Conservation (phyloP, 2,888 invertebrate species). For the Cataglyphis albicans region DNA sequence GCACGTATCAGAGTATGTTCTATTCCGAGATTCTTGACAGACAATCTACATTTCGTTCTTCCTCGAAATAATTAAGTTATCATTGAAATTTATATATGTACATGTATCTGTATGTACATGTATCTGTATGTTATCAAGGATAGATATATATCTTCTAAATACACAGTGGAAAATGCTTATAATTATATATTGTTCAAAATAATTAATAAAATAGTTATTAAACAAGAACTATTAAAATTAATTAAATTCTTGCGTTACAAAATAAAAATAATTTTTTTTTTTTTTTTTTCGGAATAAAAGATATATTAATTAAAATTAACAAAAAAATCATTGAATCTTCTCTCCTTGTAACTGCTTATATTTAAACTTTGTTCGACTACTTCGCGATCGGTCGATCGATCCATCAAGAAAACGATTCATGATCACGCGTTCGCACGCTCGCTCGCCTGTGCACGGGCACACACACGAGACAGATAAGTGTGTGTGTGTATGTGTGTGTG, state of each 20-base stretch:
- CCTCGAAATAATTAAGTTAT: constrained; percentile 13
- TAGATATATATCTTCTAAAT: not conserved
- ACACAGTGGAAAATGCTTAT: not conserved
- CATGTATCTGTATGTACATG: not conserved
- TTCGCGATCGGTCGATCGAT: not conserved
- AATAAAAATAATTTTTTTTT: not conserved
- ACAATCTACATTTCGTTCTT: not conserved
- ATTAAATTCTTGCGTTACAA: not conserved
- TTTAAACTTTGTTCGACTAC: not conserved
- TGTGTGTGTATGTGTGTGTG: constrained; percentile 65
- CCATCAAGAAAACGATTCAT: constrained; percentile 25
- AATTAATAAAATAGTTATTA: not conserved
- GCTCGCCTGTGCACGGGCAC: constrained; percentile 16
- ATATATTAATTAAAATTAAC: not conserved
- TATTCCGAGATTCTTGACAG: constrained; percentile 15
- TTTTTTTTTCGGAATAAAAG: not conserved
- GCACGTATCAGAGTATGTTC: constrained; percentile 29
- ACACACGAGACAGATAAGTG: constrained; percentile 66
- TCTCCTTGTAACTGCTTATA: not conserved
- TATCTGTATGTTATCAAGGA: not conserved
- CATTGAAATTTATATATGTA: constrained; percentile 5
- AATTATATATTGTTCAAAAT: not conserved
- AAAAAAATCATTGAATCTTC: not conserved
- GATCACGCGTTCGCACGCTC: constrained; percentile 30
- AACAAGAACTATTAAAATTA: not conserved